Evolutionary conservation across 53 echinoderm and acorn worm species (phyloP).

Genomic region (Stichopus horrens): DNA sequence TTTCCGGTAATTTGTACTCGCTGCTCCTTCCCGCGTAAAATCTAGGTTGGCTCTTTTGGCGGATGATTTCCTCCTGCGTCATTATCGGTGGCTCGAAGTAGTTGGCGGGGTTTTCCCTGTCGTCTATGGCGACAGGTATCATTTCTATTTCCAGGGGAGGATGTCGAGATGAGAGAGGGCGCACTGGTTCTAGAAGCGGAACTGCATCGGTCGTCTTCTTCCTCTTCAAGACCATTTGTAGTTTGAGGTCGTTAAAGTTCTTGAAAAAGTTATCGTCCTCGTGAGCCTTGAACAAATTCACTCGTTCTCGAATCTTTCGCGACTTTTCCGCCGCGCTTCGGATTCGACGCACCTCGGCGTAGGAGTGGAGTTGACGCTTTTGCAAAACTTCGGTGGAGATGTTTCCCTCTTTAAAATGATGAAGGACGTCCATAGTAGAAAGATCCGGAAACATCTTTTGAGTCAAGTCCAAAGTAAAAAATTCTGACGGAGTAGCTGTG

Average conservation of each 20-base stretch:
- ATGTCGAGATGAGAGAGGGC: conserved; percentile 33
- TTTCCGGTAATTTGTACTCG: conserved; percentile 63
- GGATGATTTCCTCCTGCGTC: conserved; percentile 68
- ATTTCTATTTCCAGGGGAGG: conserved; percentile 67
- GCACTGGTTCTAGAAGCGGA: conserved; percentile 26
- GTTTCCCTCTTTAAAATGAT: conserved; percentile 70
- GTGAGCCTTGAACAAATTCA: conserved; percentile 69
- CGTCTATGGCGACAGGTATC: conserved; percentile 59
- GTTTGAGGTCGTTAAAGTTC: conserved; percentile 76
- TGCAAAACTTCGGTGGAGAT: conserved; percentile 55
- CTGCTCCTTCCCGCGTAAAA: conserved; percentile 81
- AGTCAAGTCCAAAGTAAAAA: conserved; percentile 72
- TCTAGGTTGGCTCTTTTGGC: conserved; percentile 75
- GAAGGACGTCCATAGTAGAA: conserved; percentile 59
- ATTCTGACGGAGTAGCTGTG: conserved; percentile 64
- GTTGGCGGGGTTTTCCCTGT: conserved; percentile 81
- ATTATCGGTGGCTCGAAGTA: conserved; percentile 85
- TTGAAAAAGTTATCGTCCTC: conserved; percentile 76
- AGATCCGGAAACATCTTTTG: conserved; percentile 76
- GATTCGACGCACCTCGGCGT: conserved; percentile 45
- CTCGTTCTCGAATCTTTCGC: conserved; percentile 51
- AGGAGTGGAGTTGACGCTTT: conserved; percentile 45
- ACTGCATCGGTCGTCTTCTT: conserved; percentile 29
- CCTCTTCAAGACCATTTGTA: conserved; percentile 65
- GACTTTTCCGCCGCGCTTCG: conserved; percentile 23